Percentiles rank a stretch among this genome's conserved stretches.
phyloP scores from a whole-genome alignment of 2,888 invertebrate species.

The Leucophenga montana region DNA sequence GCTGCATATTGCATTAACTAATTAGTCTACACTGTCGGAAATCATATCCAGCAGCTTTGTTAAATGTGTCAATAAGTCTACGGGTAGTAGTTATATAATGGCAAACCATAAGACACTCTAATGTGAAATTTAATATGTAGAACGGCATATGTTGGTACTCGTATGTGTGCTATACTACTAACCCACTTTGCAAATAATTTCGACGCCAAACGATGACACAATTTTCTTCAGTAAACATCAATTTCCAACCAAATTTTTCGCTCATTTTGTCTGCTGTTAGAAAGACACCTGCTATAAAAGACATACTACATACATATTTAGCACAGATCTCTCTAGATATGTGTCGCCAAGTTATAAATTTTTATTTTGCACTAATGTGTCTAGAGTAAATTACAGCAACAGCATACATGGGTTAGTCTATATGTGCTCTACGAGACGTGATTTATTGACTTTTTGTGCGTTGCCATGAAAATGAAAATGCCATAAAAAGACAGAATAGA shows the following conservation, averaged over 20 bases:
- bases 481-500: conserved; percentile 19
- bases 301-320: neutral
- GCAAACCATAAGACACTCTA: neutral
- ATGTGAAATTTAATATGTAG: conserved; percentile 20
- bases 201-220: conserved; percentile 22
- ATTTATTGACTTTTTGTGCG: conserved; percentile 22
- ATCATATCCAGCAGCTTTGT: neutral
- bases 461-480: conserved; percentile 27
- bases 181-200: conserved; percentile 20
- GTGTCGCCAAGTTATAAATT: conserved; percentile 19
- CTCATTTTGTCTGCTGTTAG: neutral
- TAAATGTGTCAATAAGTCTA: neutral
- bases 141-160: no score
- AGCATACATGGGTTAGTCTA: neutral
- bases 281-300: conserved; percentile 5
- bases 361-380: conserved; percentile 2
- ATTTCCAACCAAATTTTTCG: conserved; percentile 3
- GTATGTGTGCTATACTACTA: neutral
- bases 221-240: conserved; percentile 10
- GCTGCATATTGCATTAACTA: conserved; percentile 3
- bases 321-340: neutral
- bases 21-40: conserved; percentile 3
- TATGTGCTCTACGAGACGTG: neutral
- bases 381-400: conserved; percentile 2
- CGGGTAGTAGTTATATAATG: neutral